Base-by-base conservation (phyloP, 2,888 invertebrate species). In the Microctonus aethiopoides region DNA sequence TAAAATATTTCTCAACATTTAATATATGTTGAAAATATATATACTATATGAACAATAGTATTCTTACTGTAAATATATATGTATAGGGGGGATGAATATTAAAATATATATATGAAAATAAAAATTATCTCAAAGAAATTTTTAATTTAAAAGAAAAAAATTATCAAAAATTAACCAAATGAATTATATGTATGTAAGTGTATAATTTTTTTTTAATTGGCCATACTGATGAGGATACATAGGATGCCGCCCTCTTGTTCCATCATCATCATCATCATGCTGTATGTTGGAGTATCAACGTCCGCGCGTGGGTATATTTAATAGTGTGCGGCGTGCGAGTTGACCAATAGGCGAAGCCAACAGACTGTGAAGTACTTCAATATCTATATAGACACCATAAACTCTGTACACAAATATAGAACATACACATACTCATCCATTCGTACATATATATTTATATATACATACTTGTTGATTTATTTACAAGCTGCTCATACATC, bases 391-490 rank as follows among this genome's bases (percentile, higher is more conserved):
- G 13, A 0, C 41, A 13, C 13, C n/a, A 41, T 41, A 29, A 3
- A 41, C 5, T n/a, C n/a, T n/a, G n/a, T 0, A 41, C 16, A 29
- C 29, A 29, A 3, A 5, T n/a, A n/a, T 46, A 16, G 6, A 46
- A 16, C 16, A 46, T 16, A 7, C 46, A 46, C 46, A 16, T 72
- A 69, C 72, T 46, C 65, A 62, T 16, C 16, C 46, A 46, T n/a
- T n/a, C n/a, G 16, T 16, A 5, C n/a, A 46, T n/a, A 46, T n/a
- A n/a, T 46, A n/a, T 46, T 16, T 46, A 46, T 16, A 32, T 4
- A 46, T 39, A 39, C 51, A 69, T 78, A 78, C 77, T 76, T 76
- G 77, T 78, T 79, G 78, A 80, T 79, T 80, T 80, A 80, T 80
- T 72, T 77, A 68, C 71, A 70, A n/a, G n/a, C n/a, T 72, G 71